phyloP scores from a whole-genome alignment of 2,113 vertebrate species.

The Verasper variegatus region DNA sequence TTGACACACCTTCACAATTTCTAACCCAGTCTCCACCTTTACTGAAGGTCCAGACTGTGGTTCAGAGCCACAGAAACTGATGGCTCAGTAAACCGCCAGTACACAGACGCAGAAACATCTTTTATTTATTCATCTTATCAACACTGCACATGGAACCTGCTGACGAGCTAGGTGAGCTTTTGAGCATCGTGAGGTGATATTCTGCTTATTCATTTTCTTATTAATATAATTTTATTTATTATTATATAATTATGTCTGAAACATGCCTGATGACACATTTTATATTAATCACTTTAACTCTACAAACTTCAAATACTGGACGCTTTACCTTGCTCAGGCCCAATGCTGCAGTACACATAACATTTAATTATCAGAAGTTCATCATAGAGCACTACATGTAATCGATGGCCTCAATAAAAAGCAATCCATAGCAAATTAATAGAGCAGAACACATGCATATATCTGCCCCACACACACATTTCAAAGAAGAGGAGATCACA shows the following conservation, averaged over 20 bases:
- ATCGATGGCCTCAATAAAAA: background rate
- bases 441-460: conserved; percentile 1
- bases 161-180: too few species aligned
- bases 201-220: too few species aligned
- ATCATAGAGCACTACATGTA: background rate
- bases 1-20: too few species aligned
- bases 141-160: background rate
- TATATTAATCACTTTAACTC: background rate
- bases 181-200: too few species aligned
- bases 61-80: too few species aligned
- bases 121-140: too few species aligned
- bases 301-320: background rate
- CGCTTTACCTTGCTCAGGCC: background rate
- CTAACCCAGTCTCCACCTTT: background rate
- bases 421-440: background rate
- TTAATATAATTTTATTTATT: too few species aligned
- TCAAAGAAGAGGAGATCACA: conserved; percentile 24
- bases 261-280: background rate
- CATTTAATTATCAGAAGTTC: background rate
- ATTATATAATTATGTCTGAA: too few species aligned
- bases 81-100: background rate
- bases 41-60: too few species aligned
- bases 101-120: too few species aligned
- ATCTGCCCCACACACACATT: conserved; percentile 17
- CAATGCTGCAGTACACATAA: background rate